A percentile compares a stretch with the other conserved stretches of the same genome.
These are phyloP conservation scores for Hemithea aestivaria DNA, from an alignment of 2,888 invertebrate species.

Conservation along the genomic window DNA sequence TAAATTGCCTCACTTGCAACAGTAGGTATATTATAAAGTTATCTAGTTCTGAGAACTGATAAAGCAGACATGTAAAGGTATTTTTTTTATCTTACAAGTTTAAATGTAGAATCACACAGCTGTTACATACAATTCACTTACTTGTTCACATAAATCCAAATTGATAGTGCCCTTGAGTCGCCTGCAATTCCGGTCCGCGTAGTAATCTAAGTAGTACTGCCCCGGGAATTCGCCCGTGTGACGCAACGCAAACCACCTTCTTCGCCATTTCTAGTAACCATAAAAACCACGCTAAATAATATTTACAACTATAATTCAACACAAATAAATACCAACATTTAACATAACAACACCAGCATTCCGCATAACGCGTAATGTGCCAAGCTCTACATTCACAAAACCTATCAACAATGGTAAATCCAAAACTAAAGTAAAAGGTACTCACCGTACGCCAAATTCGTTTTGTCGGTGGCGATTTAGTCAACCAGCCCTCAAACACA, in stretches of 20 bases:
- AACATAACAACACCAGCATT: neutral
- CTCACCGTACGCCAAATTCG: constrained; percentile 96
- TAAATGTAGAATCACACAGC: too few species aligned
- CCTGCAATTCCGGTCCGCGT: constrained; percentile 90
- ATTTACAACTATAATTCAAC: neutral
- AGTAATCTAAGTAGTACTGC: constrained; percentile 96
- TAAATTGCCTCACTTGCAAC: too few species aligned
- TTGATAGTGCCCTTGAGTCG: constrained; percentile 94
- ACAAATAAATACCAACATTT: neutral
- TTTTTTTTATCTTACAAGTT: too few species aligned
- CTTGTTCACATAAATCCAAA: constrained; percentile 97
- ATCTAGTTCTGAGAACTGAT: too few species aligned
- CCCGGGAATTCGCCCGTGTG: constrained; percentile 95
- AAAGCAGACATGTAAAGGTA: too few species aligned
- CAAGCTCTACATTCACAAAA: constrained; percentile 33
- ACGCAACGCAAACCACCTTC: constrained; percentile 95
- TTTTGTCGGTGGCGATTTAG: constrained; percentile 96
- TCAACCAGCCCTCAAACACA: constrained; percentile 95
- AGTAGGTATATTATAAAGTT: too few species aligned
- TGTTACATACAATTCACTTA: constrained; percentile 48
- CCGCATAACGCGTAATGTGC: constrained; percentile 13
- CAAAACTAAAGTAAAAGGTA: constrained; percentile 44
- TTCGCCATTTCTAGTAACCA: constrained; percentile 91
- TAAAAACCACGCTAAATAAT: constrained; percentile 23
- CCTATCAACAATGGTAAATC: constrained; percentile 56